Evolutionary conservation across 2,888 invertebrate genomes (phyloP).

Genomic region (Apodemia mormo): DNA sequence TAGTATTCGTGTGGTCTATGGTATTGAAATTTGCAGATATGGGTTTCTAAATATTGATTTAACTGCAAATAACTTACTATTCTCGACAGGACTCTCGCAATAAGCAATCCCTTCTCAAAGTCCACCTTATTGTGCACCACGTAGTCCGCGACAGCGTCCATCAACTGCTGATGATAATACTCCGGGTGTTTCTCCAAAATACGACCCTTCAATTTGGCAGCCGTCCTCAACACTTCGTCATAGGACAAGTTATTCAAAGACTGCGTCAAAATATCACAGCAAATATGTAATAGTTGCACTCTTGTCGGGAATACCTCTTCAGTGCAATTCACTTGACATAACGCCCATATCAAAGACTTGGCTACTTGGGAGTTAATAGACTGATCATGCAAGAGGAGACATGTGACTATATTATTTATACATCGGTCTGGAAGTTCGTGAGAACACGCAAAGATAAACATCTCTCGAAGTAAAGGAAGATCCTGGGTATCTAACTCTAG

Average conservation of each 20-base stretch:
- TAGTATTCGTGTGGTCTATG: no score
- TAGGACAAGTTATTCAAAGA: conserved; percentile 65
- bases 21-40: no score
- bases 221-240: conserved; percentile 73
- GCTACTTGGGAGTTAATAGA: conserved; percentile 67
- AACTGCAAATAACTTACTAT: conserved; percentile 69
- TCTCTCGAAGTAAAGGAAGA: conserved; percentile 71
- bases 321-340: conserved; percentile 73
- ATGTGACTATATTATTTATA: conserved; percentile 77
- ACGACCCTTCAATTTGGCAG: conserved; percentile 71
- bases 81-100: conserved; percentile 77
- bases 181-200: conserved; percentile 68
- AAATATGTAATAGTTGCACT: conserved; percentile 75
- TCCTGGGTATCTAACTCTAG: conserved; percentile 81
- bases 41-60: no score
- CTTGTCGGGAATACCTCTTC: conserved; percentile 61
- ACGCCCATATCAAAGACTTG: conserved; percentile 79
- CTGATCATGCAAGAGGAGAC: conserved; percentile 68
- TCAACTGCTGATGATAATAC: conserved; percentile 83
- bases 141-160: conserved; percentile 79
- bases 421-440: conserved; percentile 75
- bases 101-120: conserved; percentile 71
- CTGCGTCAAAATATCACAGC: conserved; percentile 71
- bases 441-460: conserved; percentile 76
- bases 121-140: conserved; percentile 73